Conservation (phyloP, 1,140 invertebrate genomes). For the Mesaphorura yosii region DNA sequence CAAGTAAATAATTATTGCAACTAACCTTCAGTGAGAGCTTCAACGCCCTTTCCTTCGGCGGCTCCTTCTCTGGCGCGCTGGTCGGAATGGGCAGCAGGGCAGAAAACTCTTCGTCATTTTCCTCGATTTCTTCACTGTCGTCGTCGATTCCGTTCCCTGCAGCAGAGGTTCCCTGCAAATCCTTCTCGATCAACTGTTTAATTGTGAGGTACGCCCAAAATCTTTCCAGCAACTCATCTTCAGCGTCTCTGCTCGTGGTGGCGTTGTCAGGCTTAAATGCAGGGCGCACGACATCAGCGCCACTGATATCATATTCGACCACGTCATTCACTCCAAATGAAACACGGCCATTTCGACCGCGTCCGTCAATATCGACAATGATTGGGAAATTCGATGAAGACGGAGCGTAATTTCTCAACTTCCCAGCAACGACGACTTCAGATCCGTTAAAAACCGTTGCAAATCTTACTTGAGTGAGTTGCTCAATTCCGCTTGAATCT, state of each 20-base stretch:
- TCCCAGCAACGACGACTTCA: slow-evolving; percentile 48
- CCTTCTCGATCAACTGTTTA: slow-evolving; percentile 48
- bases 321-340: neutral
- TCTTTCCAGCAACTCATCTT: slow-evolving; percentile 42
- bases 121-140: neutral
- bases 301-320: neutral
- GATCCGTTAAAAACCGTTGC: slow-evolving; percentile 46
- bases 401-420: slow-evolving; percentile 28
- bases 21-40: slow-evolving; percentile 8
- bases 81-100: neutral
- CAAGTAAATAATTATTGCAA: neutral
- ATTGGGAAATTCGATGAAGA: neutral
- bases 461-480: slow-evolving; percentile 39
- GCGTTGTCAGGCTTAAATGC: neutral
- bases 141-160: neutral
- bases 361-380: slow-evolving; percentile 3
- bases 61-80: neutral
- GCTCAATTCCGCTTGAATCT: no score
- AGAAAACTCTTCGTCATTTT: neutral
- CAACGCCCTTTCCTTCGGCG: slow-evolving; percentile 2
- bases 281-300: neutral
- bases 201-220: slow-evolving; percentile 57
- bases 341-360: neutral
- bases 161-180: slow-evolving; percentile 9
- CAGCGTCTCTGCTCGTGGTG: neutral